phyloP scores from a whole-genome alignment of 1,140 invertebrate species.

The Bactericera cockerelli region DNA sequence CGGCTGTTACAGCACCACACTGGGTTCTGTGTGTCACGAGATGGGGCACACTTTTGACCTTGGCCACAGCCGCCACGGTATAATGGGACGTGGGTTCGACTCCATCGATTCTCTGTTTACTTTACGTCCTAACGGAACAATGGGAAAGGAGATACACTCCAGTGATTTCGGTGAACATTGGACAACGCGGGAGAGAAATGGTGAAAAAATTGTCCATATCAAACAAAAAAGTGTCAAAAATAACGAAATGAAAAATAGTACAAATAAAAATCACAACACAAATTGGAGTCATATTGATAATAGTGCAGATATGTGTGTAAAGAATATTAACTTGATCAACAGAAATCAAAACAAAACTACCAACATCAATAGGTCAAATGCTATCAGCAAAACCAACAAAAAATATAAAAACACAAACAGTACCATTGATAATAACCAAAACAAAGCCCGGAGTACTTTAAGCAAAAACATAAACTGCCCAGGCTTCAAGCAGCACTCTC shows the following conservation, averaged over 20 bases:
- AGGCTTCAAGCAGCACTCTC: too few species aligned
- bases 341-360: not conserved
- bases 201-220: slow-evolving; percentile 35
- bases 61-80: slow-evolving; percentile 74
- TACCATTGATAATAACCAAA: not conserved
- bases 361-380: not conserved
- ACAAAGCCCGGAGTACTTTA: not conserved
- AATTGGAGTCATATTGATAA: not conserved
- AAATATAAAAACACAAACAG: not conserved
- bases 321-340: slow-evolving; percentile 30
- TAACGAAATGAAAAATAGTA: too few species aligned
- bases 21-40: slow-evolving; percentile 89
- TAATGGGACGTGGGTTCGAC: slow-evolving; percentile 91
- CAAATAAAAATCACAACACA: slow-evolving; percentile 17
- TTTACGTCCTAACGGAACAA: slow-evolving; percentile 35
- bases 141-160: slow-evolving; percentile 18
- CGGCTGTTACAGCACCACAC: slow-evolving; percentile 76
- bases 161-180: slow-evolving; percentile 12
- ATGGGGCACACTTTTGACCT: slow-evolving; percentile 88
- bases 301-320: slow-evolving; percentile 21
- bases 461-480: not conserved
- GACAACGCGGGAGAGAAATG: slow-evolving; percentile 30
- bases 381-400: slow-evolving; percentile 6
- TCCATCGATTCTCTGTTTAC: slow-evolving; percentile 61
- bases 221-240: too few species aligned